Evolutionary conservation across 2,888 invertebrate genomes (phyloP).

Genomic region (Spilosoma lubricipeda): DNA sequence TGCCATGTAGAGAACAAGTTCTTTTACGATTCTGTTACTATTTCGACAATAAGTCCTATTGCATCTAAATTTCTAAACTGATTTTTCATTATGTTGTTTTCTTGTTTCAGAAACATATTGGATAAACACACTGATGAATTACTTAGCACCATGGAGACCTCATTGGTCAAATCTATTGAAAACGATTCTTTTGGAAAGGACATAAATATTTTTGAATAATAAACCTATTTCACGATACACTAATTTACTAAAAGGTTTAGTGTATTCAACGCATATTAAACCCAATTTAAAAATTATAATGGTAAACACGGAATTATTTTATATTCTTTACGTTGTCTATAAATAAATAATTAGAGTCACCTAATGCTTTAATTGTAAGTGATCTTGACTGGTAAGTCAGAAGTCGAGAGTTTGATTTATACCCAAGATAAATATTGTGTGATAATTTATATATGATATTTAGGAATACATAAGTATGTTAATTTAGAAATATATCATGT

Average conservation of each 20-base stretch:
- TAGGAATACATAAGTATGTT: not conserved
- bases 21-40: too few species aligned
- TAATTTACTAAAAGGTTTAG: not conserved
- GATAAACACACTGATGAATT: constrained; percentile 64
- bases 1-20: too few species aligned
- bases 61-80: not conserved
- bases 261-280: not conserved
- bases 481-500: not conserved
- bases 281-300: not conserved
- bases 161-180: constrained; percentile 66
- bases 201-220: constrained; percentile 67
- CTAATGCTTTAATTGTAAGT: not conserved
- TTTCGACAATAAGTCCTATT: too few species aligned
- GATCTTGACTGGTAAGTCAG: not conserved
- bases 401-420: not conserved
- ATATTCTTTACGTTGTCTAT: not conserved
- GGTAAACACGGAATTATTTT: not conserved
- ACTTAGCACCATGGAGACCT: constrained; percentile 64
- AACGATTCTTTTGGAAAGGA: constrained; percentile 67
- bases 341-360: not conserved
- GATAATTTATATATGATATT: not conserved
- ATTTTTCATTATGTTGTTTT: not conserved
- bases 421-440: not conserved
- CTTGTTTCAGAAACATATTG: constrained; percentile 65
- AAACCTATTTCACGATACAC: constrained; percentile 12